phyloP scores from a whole-genome alignment of 2,113 vertebrate genomes.

The Sylvilagus bachmani region DNA sequence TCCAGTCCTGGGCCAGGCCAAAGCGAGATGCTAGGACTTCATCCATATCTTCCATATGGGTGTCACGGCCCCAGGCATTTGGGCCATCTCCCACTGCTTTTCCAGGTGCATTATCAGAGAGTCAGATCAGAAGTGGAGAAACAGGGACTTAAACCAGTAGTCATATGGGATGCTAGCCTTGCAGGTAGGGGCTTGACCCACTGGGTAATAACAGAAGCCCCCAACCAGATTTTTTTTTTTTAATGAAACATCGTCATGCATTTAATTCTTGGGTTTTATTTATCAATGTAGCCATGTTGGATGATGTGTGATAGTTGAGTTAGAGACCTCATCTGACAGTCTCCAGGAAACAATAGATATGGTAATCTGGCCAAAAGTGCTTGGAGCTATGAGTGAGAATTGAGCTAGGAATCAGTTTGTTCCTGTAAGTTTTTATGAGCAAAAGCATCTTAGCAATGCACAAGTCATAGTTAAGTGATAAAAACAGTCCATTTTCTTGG shows the following conservation, averaged over 20 bases:
- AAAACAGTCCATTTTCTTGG: not conserved
- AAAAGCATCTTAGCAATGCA: not conserved
- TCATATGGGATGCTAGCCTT: no score
- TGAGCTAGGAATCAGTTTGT: not conserved
- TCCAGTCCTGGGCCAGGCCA: no score
- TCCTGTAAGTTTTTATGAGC: conserved; percentile 19
- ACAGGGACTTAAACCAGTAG: no score
- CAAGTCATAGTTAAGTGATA: not conserved
- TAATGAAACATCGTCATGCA: not conserved
- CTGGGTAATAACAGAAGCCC: no score
- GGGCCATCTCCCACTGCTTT: no score
- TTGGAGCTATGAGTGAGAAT: not conserved
- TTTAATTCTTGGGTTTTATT: not conserved
- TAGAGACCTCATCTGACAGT: not conserved
- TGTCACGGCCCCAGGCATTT: no score
- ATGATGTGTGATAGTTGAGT: not conserved
- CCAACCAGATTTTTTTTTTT: no score
- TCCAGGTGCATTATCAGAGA: no score
- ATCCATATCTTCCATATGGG: no score
- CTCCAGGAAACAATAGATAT: not conserved
- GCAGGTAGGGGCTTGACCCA: no score
- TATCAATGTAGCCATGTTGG: not conserved
- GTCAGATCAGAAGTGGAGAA: no score
- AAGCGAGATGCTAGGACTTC: no score
- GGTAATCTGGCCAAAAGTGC: not conserved